Evolutionary conservation across 2,113 vertebrate genomes (phyloP).

Genomic region (Eulacestoma nigropectus): DNA sequence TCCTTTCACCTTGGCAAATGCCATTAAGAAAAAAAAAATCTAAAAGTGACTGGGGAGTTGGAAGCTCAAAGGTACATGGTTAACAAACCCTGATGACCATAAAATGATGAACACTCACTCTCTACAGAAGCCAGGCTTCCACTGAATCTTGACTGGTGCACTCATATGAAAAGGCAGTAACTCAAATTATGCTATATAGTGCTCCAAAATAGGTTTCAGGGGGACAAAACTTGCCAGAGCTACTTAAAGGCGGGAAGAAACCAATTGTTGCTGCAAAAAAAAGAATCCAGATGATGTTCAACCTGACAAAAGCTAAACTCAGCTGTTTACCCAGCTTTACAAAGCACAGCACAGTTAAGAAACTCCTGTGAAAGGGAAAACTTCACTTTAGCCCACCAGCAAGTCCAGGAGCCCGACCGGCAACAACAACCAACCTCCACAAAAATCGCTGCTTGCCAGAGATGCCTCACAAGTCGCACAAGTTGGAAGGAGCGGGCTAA

Average conservation of each 20-base stretch:
- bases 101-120: not conserved
- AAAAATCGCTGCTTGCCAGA: not conserved
- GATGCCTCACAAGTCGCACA: not conserved
- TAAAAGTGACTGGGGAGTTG: not conserved
- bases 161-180: not conserved
- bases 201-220: not conserved
- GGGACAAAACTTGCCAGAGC: not conserved
- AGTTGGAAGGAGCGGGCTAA: not conserved
- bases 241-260: conserved; percentile 21
- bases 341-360: not conserved
- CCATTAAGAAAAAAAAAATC: not conserved
- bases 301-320: conserved; percentile 10
- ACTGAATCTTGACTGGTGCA: not conserved
- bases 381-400: not conserved
- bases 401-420: not conserved
- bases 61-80: not conserved
- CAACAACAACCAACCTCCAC: not conserved
- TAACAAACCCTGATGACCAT: not conserved
- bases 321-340: not conserved
- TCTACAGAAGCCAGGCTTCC: not conserved
- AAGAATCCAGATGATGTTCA: not conserved
- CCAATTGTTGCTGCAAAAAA: not conserved
- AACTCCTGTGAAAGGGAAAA: not conserved
- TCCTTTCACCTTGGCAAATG: conserved; percentile 8
- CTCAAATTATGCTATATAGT: not conserved